Conservation (phyloP, 92 coral and sea anemone species). For the Phenganax stokvisi region DNA sequence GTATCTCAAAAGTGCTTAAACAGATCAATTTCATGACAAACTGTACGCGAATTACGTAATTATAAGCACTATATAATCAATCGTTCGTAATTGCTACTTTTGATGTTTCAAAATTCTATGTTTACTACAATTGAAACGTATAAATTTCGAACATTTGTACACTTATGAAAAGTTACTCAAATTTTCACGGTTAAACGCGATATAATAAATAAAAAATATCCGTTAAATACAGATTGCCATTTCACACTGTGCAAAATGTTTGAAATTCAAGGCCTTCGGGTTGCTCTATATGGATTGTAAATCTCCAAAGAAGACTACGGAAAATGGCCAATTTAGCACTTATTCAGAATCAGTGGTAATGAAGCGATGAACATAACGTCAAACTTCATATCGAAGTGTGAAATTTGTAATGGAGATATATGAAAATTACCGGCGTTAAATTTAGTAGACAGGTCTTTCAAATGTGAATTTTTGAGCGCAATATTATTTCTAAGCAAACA, state of each 20-base stretch:
- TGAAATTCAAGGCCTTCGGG: background rate
- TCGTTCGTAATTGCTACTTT: background rate
- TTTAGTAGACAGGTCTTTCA: background rate
- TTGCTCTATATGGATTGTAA: background rate
- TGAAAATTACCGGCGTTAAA: background rate
- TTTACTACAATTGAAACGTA: too few relatives aligned
- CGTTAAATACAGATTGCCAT: background rate
- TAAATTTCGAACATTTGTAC: too few relatives aligned
- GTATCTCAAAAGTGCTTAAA: background rate
- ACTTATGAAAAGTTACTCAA: too few relatives aligned
- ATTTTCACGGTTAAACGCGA: too few relatives aligned
- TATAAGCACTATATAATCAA: background rate
- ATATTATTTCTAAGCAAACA: too few relatives aligned
- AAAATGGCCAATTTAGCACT: background rate
- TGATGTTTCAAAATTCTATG: background rate
- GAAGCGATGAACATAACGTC: background rate
- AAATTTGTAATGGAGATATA: background rate
- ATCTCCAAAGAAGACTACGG: too few relatives aligned
- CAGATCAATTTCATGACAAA: background rate
- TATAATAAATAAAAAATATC: too few relatives aligned
- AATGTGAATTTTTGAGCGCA: too few relatives aligned
- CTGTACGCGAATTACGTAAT: background rate
- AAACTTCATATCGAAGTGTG: background rate
- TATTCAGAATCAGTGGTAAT: background rate
- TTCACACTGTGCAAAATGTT: slow-evolving; percentile 8